phyloP scores from a whole-genome alignment of 2,888 invertebrate genomes.

The Tethea ocularis region DNA sequence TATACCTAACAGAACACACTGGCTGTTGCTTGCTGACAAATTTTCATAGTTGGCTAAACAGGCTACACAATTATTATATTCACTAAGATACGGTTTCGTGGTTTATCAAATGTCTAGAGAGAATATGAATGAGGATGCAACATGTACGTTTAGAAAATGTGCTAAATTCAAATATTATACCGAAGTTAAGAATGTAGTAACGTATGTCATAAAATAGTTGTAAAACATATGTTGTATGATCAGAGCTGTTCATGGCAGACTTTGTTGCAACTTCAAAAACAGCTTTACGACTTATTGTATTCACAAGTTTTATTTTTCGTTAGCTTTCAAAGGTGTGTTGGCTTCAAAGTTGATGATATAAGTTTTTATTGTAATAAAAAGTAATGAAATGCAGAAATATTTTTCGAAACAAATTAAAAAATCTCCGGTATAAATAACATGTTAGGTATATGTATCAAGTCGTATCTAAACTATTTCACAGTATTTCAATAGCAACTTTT shows the following conservation, averaged over 20 bases:
- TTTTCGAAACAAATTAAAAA: not conserved
- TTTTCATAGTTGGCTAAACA: not conserved
- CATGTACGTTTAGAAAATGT: conserved; percentile 3
- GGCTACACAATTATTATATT: too few relatives aligned
- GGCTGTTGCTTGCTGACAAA: not conserved
- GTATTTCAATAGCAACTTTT: not conserved
- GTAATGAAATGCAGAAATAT: not conserved
- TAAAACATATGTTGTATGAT: conserved; percentile 4
- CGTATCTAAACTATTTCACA: not conserved
- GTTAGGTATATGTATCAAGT: too few relatives aligned
- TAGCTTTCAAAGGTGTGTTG: not conserved
- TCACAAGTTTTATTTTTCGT: conserved; percentile 5
- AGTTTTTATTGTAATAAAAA: not conserved
- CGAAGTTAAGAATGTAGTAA: conserved; percentile 5
- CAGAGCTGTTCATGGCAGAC: conserved; percentile 7
- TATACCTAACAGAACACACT: too few relatives aligned
- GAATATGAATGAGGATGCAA: not conserved
- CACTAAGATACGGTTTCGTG: not conserved
- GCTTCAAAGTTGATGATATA: not conserved
- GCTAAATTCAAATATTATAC: not conserved
- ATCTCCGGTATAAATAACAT: too few relatives aligned
- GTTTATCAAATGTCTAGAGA: not conserved
- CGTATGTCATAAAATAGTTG: conserved; percentile 6
- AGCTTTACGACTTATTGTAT: conserved; percentile 9
- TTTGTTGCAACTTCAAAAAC: conserved; percentile 4